A percentile compares a stretch with the other conserved stretches of the same genome.
phyloP scores from a whole-genome alignment of 2,888 invertebrate genomes.

The Tribolium freemani region DNA sequence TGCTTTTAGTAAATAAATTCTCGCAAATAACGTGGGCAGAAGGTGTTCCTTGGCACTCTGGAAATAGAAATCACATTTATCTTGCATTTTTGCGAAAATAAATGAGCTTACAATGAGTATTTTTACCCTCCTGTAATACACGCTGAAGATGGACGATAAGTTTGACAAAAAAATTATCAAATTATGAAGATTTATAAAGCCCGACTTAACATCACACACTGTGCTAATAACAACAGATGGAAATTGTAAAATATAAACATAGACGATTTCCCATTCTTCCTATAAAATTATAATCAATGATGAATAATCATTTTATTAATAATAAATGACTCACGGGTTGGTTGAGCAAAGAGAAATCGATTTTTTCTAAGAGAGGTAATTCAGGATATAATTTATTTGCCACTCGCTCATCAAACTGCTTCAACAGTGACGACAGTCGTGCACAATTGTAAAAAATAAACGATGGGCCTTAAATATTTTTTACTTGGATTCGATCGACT shows the following conservation, averaged over 20 bases:
- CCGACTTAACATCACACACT: slow-evolving; percentile 68
- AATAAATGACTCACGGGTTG: slow-evolving; percentile 72
- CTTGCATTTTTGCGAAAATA: neutral
- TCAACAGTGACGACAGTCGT: slow-evolving; percentile 76
- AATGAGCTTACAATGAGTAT: slow-evolving; percentile 76
- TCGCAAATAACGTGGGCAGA: slow-evolving; percentile 76
- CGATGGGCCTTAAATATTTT: slow-evolving; percentile 73
- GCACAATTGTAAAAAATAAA: slow-evolving; percentile 87
- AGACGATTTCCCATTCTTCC: slow-evolving; percentile 85
- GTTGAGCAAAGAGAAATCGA: slow-evolving; percentile 75
- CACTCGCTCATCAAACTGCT: slow-evolving; percentile 75
- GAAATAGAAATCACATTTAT: slow-evolving; percentile 53
- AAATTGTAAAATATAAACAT: slow-evolving; percentile 77
- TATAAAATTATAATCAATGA: slow-evolving; percentile 63
- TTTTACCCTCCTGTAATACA: slow-evolving; percentile 80
- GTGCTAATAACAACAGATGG: slow-evolving; percentile 74
- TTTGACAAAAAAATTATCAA: slow-evolving; percentile 76
- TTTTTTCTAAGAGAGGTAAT: slow-evolving; percentile 72
- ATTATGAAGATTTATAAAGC: slow-evolving; percentile 75
- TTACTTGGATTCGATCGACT: no score
- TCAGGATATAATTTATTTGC: slow-evolving; percentile 72
- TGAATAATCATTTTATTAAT: slow-evolving; percentile 7
- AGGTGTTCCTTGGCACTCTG: slow-evolving; percentile 80
- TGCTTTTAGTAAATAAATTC: slow-evolving; percentile 78
- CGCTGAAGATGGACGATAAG: slow-evolving; percentile 78